Evolutionary conservation across 1,140 invertebrate genomes (phyloP), one percentile per base, ranked within the genome.

Genomic region (Uloborus diversus): DNA sequence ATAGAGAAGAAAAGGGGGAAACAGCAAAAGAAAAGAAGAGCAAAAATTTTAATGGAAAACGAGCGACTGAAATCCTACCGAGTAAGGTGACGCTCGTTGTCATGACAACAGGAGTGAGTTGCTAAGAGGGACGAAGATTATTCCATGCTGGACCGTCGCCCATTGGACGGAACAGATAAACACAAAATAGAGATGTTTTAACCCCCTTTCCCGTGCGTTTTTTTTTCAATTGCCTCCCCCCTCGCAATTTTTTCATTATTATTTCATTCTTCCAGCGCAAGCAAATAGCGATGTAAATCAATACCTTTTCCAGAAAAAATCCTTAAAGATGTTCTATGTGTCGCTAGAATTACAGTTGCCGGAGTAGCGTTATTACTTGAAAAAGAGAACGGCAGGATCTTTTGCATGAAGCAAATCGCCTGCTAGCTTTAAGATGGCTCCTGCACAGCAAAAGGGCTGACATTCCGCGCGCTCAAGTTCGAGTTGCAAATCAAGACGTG

Each of bases 181-280:
- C 73, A 76, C 73, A 76, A 76, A 76, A 76, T 76, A 76, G 61
- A 76, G 73, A 76, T 76, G 73, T 76, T 76, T 76, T 66, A 65
- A 65, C 37, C 61, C 73, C 61, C 71, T 61, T 20, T 35, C 66
- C 20, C 42, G 13, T 20, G 62, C n/a, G 20, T 17, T 64, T 71
- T 49, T 20, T n/a, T 66, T 47, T 20, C 27, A 49, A 7, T 28
- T n/a, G 17, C 30, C 17, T 56, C 47, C 28, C 35, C 32, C 30
- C 53, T 61, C n/a, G 11, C 42, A 68, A n/a, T 68, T 68, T 65
- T 57, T 56, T 25, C 56, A 35, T 61, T 61, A 23, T 61, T 68
- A 4, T 68, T 25, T 20, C 20, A 25, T 20, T 1, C 27, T 32
- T 51, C 27, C 20, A 53, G 33, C 32, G 13, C 28, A 32, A 35